phyloP scores from a whole-genome alignment of 2,888 invertebrate genomes.

The Zonitis immaculata region DNA sequence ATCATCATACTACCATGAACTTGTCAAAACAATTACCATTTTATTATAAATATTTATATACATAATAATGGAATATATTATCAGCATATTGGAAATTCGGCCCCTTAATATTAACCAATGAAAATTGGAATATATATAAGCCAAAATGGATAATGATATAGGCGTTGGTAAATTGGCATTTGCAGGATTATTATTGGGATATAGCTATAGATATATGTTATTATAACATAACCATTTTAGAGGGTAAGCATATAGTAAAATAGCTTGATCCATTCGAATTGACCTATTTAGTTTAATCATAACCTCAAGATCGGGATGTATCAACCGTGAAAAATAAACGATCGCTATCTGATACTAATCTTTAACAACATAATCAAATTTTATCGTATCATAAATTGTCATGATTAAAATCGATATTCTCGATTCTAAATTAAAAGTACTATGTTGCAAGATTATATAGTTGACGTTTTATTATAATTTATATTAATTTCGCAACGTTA shows the following conservation, averaged over 20 bases:
- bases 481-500: too few relatives aligned
- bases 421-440: too few relatives aligned
- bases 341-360: constrained; percentile 25
- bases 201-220: too few relatives aligned
- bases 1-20: neutral
- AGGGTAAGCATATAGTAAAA: constrained; percentile 9
- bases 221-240: constrained; percentile 6
- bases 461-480: too few relatives aligned
- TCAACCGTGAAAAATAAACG: constrained; percentile 25
- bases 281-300: constrained; percentile 35
- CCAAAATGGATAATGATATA: too few relatives aligned
- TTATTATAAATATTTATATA: too few relatives aligned
- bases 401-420: too few relatives aligned
- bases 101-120: neutral
- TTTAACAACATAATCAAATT: constrained; percentile 23
- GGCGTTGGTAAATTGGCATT: constrained; percentile 15
- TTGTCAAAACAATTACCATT: neutral
- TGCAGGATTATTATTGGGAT: constrained; percentile 14
- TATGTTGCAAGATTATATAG: too few relatives aligned
- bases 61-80: neutral
- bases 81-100: neutral
- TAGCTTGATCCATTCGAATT: constrained; percentile 30
- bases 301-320: constrained; percentile 30
- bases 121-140: neutral
- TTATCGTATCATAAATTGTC: neutral